Evolutionary conservation across 2,888 invertebrate genomes (phyloP).

Genomic region (Stomorhina lunata): DNA sequence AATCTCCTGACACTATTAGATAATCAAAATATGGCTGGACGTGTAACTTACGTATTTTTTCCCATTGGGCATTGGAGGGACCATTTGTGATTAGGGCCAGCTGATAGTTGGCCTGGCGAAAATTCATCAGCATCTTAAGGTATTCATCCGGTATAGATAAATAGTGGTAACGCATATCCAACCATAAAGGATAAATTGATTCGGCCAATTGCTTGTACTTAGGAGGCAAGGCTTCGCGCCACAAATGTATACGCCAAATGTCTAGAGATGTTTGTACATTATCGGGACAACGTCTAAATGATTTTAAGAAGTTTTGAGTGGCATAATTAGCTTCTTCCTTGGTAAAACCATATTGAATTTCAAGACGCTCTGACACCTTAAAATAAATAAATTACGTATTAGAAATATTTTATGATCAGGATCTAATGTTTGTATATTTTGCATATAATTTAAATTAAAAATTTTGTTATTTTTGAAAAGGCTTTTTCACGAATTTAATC

Average conservation of each 20-base stretch:
- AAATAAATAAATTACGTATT: slow-evolving; percentile 27
- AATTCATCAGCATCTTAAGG: slow-evolving; percentile 84
- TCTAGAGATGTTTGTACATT: slow-evolving; percentile 87
- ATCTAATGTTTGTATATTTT: no score
- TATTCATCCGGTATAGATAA: slow-evolving; percentile 86
- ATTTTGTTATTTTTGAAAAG: no score
- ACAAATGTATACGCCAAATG: slow-evolving; percentile 88
- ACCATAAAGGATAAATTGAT: slow-evolving; percentile 88
- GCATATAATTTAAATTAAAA: no score
- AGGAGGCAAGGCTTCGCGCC: slow-evolving; percentile 88
- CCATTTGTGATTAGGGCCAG: slow-evolving; percentile 93
- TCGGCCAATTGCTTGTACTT: slow-evolving; percentile 87
- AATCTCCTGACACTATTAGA: slow-evolving; percentile 90
- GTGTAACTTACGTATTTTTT: slow-evolving; percentile 88
- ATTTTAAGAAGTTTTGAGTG: slow-evolving; percentile 86
- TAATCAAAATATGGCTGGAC: slow-evolving; percentile 88
- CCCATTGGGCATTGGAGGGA: slow-evolving; percentile 92
- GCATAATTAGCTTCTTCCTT: slow-evolving; percentile 84
- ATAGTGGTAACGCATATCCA: slow-evolving; percentile 88
- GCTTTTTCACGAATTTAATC: no score
- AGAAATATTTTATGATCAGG: slow-evolving; percentile 19
- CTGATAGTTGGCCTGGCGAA: slow-evolving; percentile 86
- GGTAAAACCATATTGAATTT: slow-evolving; percentile 85
- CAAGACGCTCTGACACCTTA: slow-evolving; percentile 77
- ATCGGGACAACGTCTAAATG: slow-evolving; percentile 90